Conservation (phyloP, 1,140 invertebrate species). For the Habropoda laboriosa region DNA sequence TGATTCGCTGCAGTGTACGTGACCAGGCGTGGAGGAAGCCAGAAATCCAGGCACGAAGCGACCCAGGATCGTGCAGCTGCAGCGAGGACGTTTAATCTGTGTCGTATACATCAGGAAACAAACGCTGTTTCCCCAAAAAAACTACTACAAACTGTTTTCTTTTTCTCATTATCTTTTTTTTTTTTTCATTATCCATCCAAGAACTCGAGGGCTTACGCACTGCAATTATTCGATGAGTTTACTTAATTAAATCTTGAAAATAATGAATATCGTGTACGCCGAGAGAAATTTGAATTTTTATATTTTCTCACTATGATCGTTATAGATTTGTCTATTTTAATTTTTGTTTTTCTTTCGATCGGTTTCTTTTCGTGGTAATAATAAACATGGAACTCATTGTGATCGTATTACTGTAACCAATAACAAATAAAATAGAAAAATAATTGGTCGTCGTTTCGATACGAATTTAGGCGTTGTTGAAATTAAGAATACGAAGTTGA, state of each 20-base stretch:
- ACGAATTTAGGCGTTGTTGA: neutral
- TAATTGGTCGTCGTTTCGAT: neutral
- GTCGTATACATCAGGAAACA: constrained; percentile 60
- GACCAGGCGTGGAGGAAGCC: constrained; percentile 32
- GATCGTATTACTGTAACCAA: neutral
- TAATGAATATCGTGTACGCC: no score
- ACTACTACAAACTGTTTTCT: constrained; percentile 34
- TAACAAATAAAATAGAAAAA: neutral
- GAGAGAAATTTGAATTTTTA: no score
- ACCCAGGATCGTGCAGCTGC: constrained; percentile 59
- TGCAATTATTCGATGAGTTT: constrained; percentile 27
- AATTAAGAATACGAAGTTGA: neutral
- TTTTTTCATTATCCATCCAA: constrained; percentile 20
- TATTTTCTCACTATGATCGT: no score
- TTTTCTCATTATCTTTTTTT: neutral
- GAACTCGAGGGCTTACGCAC: constrained; percentile 40
- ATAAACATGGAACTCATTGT: constrained; percentile 2
- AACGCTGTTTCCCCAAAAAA: constrained; percentile 73
- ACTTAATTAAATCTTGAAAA: neutral
- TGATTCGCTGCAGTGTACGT: constrained; percentile 52
- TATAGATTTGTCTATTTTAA: no score
- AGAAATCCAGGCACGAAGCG: constrained; percentile 55
- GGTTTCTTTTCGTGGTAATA: neutral
- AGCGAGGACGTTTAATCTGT: constrained; percentile 64
- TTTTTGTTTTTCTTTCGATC: no score